These are phyloP conservation scores for Orientallactaga bullata DNA, from an alignment of 2,113 vertebrate genomes.

Conservation along the genomic window DNA sequence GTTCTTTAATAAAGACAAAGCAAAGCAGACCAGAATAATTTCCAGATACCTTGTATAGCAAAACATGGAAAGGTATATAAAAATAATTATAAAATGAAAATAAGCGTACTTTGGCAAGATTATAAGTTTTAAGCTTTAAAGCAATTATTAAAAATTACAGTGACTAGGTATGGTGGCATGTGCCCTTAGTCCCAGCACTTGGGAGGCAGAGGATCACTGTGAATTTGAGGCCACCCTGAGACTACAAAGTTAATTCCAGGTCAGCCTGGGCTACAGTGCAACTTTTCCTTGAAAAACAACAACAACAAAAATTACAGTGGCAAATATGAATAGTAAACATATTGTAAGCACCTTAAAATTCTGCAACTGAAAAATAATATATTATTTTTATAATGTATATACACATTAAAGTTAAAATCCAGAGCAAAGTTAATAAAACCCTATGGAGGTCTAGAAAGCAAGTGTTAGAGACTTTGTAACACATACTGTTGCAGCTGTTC, in stretches of 20 bases:
- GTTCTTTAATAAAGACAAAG: constrained; percentile 13
- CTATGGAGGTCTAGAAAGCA: background rate
- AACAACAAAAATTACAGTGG: background rate
- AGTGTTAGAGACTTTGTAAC: background rate
- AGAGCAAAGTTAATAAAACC: background rate
- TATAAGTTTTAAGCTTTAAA: constrained; percentile 21
- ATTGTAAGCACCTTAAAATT: background rate
- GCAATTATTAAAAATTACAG: background rate
- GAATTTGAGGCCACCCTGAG: too few relatives aligned
- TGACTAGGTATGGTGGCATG: too few relatives aligned
- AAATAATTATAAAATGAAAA: background rate
- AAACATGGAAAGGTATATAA: background rate
- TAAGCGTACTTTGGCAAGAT: background rate
- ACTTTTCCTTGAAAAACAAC: too few relatives aligned
- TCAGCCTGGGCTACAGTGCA: too few relatives aligned
- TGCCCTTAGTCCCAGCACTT: too few relatives aligned
- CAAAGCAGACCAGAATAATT: constrained; percentile 13
- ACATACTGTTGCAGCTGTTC: background rate
- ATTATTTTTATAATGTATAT: background rate
- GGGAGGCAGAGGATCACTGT: too few relatives aligned
- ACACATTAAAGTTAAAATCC: background rate
- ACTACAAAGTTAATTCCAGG: too few relatives aligned
- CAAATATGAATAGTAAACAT: background rate
- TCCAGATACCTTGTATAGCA: background rate
- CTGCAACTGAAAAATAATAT: background rate